These are phyloP conservation scores for Channa argus DNA, from an alignment of 2,113 vertebrate genomes.

Conservation along the genomic window DNA sequence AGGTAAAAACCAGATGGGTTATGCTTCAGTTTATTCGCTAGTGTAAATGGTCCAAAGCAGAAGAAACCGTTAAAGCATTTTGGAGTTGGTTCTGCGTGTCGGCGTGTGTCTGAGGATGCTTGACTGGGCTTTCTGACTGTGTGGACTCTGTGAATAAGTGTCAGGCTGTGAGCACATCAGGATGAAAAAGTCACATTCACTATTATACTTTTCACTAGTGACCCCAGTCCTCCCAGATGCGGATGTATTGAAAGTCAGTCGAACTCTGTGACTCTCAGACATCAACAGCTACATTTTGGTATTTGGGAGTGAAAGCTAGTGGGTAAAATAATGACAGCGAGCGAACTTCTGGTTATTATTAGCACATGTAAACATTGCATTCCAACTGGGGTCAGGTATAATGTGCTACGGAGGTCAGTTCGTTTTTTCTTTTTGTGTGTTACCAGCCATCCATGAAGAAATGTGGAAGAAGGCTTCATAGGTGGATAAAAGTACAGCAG, in stretches of 20 bases:
- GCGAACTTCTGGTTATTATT: neutral
- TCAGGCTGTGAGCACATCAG: too few relatives aligned
- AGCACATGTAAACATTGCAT: neutral
- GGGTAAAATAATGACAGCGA: neutral
- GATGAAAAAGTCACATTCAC: too few relatives aligned
- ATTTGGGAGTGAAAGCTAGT: neutral
- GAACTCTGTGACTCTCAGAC: neutral
- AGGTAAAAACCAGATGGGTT: constrained; percentile 15
- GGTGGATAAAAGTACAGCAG: too few relatives aligned
- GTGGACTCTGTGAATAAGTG: too few relatives aligned
- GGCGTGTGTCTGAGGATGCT: too few relatives aligned
- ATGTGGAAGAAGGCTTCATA: too few relatives aligned
- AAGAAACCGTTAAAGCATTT: constrained; percentile 1
- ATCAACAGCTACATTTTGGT: neutral
- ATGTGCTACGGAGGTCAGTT: too few relatives aligned
- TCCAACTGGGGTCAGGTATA: neutral
- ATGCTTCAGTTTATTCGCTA: constrained; percentile 3
- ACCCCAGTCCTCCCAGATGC: neutral
- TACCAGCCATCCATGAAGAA: too few relatives aligned
- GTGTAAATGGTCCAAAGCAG: neutral
- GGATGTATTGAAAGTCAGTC: neutral
- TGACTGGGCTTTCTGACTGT: too few relatives aligned
- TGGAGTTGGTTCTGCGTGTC: too few relatives aligned
- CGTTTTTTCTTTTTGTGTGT: too few relatives aligned
- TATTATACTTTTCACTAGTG: too few relatives aligned